A percentile compares a stretch with the other conserved stretches of the same genome.
Conservation (phyloP, 2,113 vertebrate species). For the Platichthys stellatus region DNA sequence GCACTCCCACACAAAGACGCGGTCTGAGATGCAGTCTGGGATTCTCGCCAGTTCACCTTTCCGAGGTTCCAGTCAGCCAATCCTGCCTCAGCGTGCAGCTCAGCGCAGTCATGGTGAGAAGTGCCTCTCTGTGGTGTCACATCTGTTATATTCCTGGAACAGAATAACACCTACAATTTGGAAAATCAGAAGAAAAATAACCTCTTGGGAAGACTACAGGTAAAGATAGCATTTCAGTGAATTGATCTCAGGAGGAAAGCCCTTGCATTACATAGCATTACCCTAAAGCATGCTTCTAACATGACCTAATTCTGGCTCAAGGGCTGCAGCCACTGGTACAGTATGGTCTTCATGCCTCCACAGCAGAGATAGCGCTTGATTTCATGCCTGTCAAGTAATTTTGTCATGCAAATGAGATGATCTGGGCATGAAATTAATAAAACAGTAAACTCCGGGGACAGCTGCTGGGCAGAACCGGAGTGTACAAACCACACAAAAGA, state of each 20-base stretch:
- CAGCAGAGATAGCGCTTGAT: slow-evolving; percentile 19
- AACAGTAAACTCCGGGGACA: slow-evolving; percentile 14
- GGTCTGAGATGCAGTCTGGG: slow-evolving; percentile 50
- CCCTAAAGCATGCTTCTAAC: neutral
- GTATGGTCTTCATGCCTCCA: slow-evolving; percentile 14
- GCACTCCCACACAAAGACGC: neutral
- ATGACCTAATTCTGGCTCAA: slow-evolving; percentile 11
- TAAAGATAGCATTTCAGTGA: neutral
- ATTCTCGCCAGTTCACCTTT: slow-evolving; percentile 54
- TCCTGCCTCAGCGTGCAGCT: slow-evolving; percentile 7
- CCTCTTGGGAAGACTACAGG: neutral
- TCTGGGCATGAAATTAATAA: slow-evolving; percentile 47
- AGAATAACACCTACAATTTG: neutral
- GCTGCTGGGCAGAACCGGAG: slow-evolving; percentile 19
- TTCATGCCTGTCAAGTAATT: slow-evolving; percentile 45
- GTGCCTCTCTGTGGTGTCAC: slow-evolving; percentile 27
- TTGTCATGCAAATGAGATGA: slow-evolving; percentile 53
- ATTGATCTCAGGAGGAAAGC: neutral
- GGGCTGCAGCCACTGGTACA: neutral
- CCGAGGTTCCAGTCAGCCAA: slow-evolving; percentile 28
- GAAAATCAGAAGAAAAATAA: neutral
- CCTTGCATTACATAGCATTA: neutral
- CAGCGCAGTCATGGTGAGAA: slow-evolving; percentile 8
- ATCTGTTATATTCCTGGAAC: slow-evolving; percentile 35
- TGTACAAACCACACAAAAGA: neutral